Evolutionary conservation across 2,888 invertebrate species (phyloP).

Genomic region (Biston betularia): DNA sequence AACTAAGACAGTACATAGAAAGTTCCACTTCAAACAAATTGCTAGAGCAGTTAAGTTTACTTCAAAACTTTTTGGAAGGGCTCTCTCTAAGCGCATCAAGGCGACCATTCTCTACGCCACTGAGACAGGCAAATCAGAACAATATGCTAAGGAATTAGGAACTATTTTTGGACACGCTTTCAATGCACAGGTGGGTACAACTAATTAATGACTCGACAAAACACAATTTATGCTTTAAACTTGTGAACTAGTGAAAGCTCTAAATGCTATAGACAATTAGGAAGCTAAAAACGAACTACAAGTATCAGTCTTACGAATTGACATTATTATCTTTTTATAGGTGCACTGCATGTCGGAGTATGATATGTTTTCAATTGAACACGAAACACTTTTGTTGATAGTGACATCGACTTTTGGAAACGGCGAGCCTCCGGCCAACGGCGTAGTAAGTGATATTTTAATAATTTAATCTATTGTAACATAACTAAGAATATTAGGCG

Average conservation of each 20-base stretch:
- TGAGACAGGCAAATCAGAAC: conserved; percentile 98
- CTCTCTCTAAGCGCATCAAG: conserved; percentile 96
- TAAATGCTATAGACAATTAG: background rate
- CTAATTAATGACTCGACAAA: conserved; percentile 36
- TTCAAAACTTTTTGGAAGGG: conserved; percentile 97
- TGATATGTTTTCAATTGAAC: conserved; percentile 96
- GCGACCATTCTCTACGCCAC: conserved; percentile 97
- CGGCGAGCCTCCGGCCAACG: conserved; percentile 98
- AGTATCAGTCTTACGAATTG: background rate
- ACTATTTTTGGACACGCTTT: conserved; percentile 97
- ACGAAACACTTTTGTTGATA: conserved; percentile 95
- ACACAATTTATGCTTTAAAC: conserved; percentile 23
- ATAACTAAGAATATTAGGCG: no score
- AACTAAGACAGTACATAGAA: conserved; percentile 90
- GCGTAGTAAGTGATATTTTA: conserved; percentile 88
- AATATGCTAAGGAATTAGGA: conserved; percentile 95
- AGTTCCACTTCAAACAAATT: conserved; percentile 98
- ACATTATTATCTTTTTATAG: conserved; percentile 69
- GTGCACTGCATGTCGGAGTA: conserved; percentile 97
- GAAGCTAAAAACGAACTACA: no score
- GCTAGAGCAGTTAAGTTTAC: conserved; percentile 98
- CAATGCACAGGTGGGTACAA: conserved; percentile 92
- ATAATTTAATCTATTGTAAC: background rate
- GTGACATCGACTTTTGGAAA: conserved; percentile 98
- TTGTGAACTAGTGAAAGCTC: conserved; percentile 9